Evolutionary conservation across 35 echinoderm and acorn worm species (phyloP), one percentile per base, ranked within the genome.

Genomic region (Lytechinus pictus): DNA sequence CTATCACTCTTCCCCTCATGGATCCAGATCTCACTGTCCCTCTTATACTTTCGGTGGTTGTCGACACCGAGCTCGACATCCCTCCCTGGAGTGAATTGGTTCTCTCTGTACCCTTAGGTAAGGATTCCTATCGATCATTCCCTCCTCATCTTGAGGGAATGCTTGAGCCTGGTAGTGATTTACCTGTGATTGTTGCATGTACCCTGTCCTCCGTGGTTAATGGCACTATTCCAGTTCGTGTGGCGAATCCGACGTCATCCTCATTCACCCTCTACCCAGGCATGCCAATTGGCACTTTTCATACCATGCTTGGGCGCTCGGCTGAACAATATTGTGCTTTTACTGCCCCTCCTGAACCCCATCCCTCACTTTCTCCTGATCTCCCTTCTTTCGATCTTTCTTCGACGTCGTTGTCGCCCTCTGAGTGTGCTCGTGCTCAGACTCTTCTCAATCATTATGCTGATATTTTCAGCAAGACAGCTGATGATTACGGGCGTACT

Each of bases 401-500:
- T 28, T 28, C 72, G 5, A 12, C 86, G 1, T 13, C 27, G 13
- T 27, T 95, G 11, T 88, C 95, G 5, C 86, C 95, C 4, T 19
- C 79, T 54, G 10, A 95, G 24, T 54, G 4, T 4, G 3, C 9
- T 21, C 9, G 27, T 3, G 94, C 52, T 10, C 60, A 86, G 52
- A 33, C 9, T 4, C 53, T 95, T 8, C 10, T 95, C 3, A 7
- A 2, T 6, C 61, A 87, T 13, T 95, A 86, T 86, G 94, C 61
- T 86, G 60, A 94, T 71, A 53, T 96, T 51, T 96, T 96, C 28
- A 86, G 87, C 44, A 52, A 29, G 2, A 24, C 60, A 21, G 9
- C 56, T 27, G 33, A 90, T 71, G 95, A 97, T 28, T 95, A 95
- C 54, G 95, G 97, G 3, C 92, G 56, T 8, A 96, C 97, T 27